These are phyloP conservation scores for Sinosuthora webbiana DNA, from an alignment of 2,113 vertebrate species.

Conservation along the genomic window DNA sequence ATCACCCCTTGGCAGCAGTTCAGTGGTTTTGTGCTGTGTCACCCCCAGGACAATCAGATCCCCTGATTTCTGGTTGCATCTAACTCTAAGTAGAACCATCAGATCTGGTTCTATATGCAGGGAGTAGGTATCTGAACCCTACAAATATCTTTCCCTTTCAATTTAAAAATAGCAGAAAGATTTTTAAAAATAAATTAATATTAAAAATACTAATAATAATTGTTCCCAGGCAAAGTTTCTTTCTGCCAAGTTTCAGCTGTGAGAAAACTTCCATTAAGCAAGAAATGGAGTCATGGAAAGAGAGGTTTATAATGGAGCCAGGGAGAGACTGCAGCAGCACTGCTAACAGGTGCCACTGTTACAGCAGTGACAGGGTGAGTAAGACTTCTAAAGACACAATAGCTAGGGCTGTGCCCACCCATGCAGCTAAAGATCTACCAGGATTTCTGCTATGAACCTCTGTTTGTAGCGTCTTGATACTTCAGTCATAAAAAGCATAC, in stretches of 20 bases:
- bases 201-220: slow-evolving; percentile 40
- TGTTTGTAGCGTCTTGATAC: background rate
- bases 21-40: background rate
- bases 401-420: slow-evolving; percentile 15
- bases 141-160: background rate
- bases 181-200: slow-evolving; percentile 29
- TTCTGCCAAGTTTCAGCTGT: slow-evolving; percentile 45
- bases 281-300: slow-evolving; percentile 42
- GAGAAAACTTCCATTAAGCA: slow-evolving; percentile 38
- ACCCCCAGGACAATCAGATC: background rate
- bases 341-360: slow-evolving; percentile 35
- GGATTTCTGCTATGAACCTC: background rate
- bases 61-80: background rate
- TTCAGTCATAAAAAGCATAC: background rate
- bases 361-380: background rate
- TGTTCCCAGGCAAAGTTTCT: slow-evolving; percentile 17
- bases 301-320: slow-evolving; percentile 23
- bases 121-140: background rate
- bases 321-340: background rate
- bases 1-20: background rate
- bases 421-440: background rate
- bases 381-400: background rate
- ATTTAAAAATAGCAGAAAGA: slow-evolving; percentile 34
- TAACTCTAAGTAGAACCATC: background rate
- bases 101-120: background rate